A percentile compares a stretch with the other conserved stretches of the same genome.
Evolutionary conservation across 1,140 invertebrate genomes (phyloP).

Genomic region (Conus ventricosus): DNA sequence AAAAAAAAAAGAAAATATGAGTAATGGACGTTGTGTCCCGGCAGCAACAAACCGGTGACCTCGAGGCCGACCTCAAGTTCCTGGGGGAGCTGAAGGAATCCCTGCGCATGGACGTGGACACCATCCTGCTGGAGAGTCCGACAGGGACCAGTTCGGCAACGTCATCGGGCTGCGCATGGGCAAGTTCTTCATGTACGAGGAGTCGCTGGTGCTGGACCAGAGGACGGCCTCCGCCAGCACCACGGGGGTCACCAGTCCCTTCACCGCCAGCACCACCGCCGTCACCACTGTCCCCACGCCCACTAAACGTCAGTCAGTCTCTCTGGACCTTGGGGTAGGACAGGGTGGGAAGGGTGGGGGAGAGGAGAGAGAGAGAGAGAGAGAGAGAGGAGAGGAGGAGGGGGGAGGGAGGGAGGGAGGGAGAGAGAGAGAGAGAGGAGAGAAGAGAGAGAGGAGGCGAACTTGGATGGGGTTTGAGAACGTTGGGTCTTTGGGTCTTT

Average conservation of each 20-base stretch:
- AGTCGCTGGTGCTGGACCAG: constrained; percentile 19
- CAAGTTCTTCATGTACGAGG: constrained; percentile 27
- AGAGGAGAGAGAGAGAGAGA: too few species aligned
- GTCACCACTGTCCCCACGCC: background rate
- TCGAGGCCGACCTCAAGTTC: constrained; percentile 29
- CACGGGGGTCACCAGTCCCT: background rate
- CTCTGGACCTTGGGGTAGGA: background rate
- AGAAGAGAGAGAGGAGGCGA: too few species aligned
- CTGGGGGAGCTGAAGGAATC: background rate
- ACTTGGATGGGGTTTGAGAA: too few species aligned
- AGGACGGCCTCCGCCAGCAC: constrained; percentile 12
- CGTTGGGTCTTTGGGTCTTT: too few species aligned
- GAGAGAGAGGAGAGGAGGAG: too few species aligned
- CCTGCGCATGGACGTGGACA: constrained; percentile 24
- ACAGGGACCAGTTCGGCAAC: background rate
- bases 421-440: too few species aligned
- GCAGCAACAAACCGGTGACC: constrained; percentile 18
- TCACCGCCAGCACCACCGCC: background rate
- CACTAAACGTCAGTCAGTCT: constrained; percentile 12
- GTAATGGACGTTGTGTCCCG: background rate
- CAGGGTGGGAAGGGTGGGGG: too few species aligned
- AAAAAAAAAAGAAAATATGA: constrained; percentile 21
- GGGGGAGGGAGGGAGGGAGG: too few species aligned
- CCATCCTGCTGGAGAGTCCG: constrained; percentile 31
- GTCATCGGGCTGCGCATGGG: constrained; percentile 15